Evolutionary conservation across 2,888 invertebrate species (phyloP), one percentile per base, ranked within the genome.

Genomic region (Habroteleia sp.): DNA sequence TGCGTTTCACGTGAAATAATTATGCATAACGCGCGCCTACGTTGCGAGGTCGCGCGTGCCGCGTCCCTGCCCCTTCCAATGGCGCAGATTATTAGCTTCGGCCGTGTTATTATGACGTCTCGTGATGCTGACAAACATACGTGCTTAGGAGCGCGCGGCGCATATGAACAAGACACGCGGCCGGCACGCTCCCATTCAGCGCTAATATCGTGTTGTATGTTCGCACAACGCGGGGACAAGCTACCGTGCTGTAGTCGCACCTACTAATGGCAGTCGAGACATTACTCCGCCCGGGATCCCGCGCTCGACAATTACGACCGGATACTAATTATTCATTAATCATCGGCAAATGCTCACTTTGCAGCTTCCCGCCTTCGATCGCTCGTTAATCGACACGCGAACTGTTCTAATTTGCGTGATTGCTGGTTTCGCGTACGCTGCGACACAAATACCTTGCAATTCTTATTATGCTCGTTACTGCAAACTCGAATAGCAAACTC

Each of bases 131-230:
- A 82, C 84, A 86, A 85, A 86, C 82, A 84, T 76, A 73, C 72
- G 76, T 77, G 77, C 68, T 56, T 69, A 78, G 66, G 58, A 69
- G 79, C 79, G 78, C 78, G 76, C 79, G 77, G 44, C 65, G 80
- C 68, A 77, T 77, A 77, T 77, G 77, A 77, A 75, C 77, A 52
- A 79, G 86, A 82, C 87, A 87, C 87, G 87, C 83, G 87, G 62
- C 84, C 87, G 86, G 79, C 87, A 87, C 87, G 84, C 83, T 86
- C 77, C 85, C 65, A 84, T 85, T 85, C 84, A 83, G 77, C 65
- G 27, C 17, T 72, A 74, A 74, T 77, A 72, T 74, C 74, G 66
- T 74, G 77, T 74, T 77, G 66, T 72, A 54, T 25, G 72, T 72
- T 62, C 58, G 54, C 62, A 72, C 62, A 71, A 56, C 62, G 52